phyloP scores from a whole-genome alignment of 2,113 vertebrate species.

The Ardeotis arabs region DNA sequence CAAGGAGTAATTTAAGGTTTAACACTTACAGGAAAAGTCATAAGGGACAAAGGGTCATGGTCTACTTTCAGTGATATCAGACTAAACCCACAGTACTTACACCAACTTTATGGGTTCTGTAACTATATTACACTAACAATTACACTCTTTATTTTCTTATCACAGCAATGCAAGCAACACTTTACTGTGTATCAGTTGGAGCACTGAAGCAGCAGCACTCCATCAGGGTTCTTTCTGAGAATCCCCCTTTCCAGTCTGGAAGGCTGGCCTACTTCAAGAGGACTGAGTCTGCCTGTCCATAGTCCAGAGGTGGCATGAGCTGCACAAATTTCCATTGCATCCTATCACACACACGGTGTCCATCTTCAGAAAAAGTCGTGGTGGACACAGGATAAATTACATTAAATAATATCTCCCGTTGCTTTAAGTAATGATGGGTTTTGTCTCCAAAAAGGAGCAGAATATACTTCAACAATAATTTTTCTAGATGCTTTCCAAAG shows the following conservation, averaged over 20 bases:
- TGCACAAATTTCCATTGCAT: background rate
- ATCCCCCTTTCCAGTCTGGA: background rate
- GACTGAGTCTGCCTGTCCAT: accelerated
- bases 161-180: background rate
- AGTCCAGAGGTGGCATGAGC: background rate
- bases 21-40: background rate
- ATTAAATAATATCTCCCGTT: background rate
- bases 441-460: background rate
- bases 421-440: background rate
- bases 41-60: background rate
- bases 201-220: background rate
- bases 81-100: background rate
- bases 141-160: background rate
- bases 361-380: background rate
- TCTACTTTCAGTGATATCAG: background rate
- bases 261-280: background rate
- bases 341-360: background rate
- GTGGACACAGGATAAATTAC: background rate
- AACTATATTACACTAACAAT: background rate
- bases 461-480: background rate
- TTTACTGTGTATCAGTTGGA: background rate
- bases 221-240: background rate
- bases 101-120: background rate
- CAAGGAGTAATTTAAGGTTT: background rate
- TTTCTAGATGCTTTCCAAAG: background rate